Conservation (phyloP, 2,113 vertebrate species). For the Barnardius zonarius region DNA sequence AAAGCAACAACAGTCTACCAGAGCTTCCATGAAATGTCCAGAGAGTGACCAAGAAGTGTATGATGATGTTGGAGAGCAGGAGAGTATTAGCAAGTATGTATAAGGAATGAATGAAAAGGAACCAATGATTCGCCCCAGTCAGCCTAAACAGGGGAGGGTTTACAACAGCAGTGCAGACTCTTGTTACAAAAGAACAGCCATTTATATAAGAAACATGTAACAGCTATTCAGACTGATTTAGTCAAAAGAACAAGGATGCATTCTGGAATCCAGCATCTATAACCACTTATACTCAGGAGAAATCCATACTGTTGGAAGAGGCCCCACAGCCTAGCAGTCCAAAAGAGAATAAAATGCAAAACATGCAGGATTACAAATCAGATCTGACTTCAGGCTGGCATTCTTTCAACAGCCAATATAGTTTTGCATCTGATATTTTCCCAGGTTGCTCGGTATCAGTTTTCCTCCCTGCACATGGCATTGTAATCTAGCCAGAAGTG, state of each 20-base stretch:
- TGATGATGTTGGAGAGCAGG: slow-evolving; percentile 83
- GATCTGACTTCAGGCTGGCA: background rate
- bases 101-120: background rate
- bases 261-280: background rate
- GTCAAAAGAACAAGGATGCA: background rate
- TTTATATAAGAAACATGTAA: background rate
- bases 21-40: background rate
- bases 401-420: background rate
- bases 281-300: background rate
- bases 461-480: background rate
- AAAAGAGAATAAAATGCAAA: background rate
- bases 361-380: background rate
- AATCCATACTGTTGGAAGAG: background rate
- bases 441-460: background rate
- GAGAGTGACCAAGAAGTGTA: slow-evolving; percentile 82
- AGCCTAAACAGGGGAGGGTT: background rate
- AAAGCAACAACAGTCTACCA: slow-evolving; percentile 61
- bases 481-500: background rate
- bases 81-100: slow-evolving; percentile 72
- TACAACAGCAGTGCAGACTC: background rate
- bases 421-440: background rate
- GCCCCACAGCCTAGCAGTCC: background rate
- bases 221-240: background rate
- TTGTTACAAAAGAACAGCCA: background rate
- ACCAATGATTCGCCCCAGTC: background rate